Evolutionary conservation across 2,797 vertebrate genomes (phyloP).

Genomic region (Mormyrops attenuatus): DNA sequence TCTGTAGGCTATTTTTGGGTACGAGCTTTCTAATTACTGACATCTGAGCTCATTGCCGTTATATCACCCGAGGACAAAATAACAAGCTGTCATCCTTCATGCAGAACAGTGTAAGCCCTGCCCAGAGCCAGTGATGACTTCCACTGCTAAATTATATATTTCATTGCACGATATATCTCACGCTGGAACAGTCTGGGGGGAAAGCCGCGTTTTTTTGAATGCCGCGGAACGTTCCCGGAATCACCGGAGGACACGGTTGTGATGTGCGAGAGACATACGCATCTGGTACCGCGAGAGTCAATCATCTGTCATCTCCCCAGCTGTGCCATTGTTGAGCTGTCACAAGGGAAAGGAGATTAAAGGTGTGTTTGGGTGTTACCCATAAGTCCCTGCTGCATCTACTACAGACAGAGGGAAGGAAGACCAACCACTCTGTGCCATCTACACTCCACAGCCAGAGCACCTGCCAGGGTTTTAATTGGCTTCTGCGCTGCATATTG

Average conservation of each 20-base stretch:
- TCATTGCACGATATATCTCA: neutral
- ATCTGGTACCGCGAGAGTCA: neutral
- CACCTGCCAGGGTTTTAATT: neutral
- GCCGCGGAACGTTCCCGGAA: neutral
- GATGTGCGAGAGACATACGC: neutral
- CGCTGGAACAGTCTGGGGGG: neutral
- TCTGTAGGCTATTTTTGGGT: neutral
- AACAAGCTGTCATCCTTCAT: neutral
- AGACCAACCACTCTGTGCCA: neutral
- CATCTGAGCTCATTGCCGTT: neutral
- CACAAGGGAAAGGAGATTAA: neutral
- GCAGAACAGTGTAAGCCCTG: neutral
- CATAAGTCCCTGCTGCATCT: neutral
- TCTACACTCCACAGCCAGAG: neutral
- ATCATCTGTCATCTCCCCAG: neutral
- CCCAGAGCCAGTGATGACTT: neutral
- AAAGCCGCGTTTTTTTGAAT: neutral
- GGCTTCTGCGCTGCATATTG: neutral
- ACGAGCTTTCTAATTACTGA: neutral
- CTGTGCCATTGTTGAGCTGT: neutral
- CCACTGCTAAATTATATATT: neutral
- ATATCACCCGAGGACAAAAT: neutral
- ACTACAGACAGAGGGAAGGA: neutral
- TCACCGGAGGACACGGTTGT: neutral
- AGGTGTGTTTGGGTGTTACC: neutral